phyloP scores from a whole-genome alignment of 2,113 vertebrate genomes.

The Otolemur garnettii region DNA sequence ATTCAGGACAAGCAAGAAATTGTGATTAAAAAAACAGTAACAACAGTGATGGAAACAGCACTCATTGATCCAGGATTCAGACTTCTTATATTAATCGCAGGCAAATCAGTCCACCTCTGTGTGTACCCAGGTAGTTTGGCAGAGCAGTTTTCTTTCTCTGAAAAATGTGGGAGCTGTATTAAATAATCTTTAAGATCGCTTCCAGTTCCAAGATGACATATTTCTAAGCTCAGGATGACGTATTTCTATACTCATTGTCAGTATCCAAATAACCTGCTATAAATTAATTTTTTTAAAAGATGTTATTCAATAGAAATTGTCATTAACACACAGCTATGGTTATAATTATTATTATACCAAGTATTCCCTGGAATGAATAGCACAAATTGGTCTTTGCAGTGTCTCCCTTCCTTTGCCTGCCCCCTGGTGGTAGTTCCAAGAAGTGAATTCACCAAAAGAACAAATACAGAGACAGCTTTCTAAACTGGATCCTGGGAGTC shows the following conservation, averaged over 20 bases:
- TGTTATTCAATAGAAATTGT: background rate
- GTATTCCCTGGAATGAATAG: background rate
- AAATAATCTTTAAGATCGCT: background rate
- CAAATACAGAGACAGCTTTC: fast-evolving
- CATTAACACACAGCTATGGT: background rate
- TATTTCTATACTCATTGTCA: background rate
- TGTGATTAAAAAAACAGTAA: background rate
- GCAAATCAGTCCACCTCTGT: background rate
- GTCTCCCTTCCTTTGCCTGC: constrained; percentile 72
- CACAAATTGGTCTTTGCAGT: background rate
- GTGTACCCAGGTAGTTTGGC: too few relatives aligned
- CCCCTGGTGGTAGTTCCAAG: constrained; percentile 69
- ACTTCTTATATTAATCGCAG: background rate
- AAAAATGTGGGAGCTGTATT: background rate
- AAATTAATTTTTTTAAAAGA: constrained; percentile 1
- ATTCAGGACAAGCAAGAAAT: background rate
- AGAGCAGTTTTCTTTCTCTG: background rate
- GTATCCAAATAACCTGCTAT: background rate
- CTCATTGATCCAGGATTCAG: background rate
- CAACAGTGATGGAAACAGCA: background rate
- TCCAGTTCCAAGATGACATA: background rate
- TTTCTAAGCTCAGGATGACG: background rate
- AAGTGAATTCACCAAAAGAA: background rate
- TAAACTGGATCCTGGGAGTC: background rate
- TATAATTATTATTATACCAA: background rate